phyloP scores from a whole-genome alignment of 2,797 vertebrate genomes.

The Orestias chungarensis region DNA sequence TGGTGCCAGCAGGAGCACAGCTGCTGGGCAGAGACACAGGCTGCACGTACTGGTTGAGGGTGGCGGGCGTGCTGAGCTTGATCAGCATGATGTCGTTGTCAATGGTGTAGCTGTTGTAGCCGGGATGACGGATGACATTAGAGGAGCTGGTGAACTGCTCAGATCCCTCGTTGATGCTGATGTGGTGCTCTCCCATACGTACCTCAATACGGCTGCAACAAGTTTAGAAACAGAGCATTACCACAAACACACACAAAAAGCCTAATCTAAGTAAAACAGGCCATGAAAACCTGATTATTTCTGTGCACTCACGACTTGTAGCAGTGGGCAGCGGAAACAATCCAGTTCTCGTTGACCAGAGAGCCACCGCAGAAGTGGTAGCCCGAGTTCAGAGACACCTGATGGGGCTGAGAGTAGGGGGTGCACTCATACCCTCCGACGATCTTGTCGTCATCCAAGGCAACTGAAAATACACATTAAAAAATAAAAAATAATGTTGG shows the following conservation, averaged over 20 bases:
- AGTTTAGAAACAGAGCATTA: neutral
- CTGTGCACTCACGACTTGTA: conserved; percentile 10
- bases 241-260: neutral
- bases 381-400: conserved; percentile 59
- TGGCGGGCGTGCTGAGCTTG: conserved; percentile 78
- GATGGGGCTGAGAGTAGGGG: conserved; percentile 62
- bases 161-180: neutral
- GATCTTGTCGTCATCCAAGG: conserved; percentile 72
- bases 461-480: conserved; percentile 36
- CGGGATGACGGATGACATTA: conserved; percentile 76
- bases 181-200: conserved; percentile 30
- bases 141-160: conserved; percentile 42
- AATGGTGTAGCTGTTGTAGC: conserved; percentile 56
- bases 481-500: neutral
- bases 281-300: fast-evolving
- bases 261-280: neutral
- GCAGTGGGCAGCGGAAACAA: conserved; percentile 24
- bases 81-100: conserved; percentile 89
- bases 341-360: conserved; percentile 10
- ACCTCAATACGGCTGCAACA: conserved; percentile 6
- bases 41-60: conserved; percentile 75
- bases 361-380: conserved; percentile 34
- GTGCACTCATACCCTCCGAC: conserved; percentile 71
- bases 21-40: conserved; percentile 77
- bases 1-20: conserved; percentile 76